Evolutionary conservation across 2,888 invertebrate genomes (phyloP).

Genomic region (Epicampocera succincta): DNA sequence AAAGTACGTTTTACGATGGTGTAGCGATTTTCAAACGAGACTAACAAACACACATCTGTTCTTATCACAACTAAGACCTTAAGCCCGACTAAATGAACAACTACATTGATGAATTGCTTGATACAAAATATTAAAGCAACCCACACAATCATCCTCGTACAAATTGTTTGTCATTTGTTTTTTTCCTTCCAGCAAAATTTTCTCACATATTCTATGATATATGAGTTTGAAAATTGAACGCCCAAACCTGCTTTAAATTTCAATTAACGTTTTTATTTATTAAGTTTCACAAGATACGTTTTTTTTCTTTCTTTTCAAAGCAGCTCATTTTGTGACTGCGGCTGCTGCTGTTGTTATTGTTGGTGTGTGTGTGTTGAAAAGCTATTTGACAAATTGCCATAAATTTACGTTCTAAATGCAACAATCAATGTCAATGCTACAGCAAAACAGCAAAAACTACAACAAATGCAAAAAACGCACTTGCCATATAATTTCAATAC

Average conservation of each 20-base stretch:
- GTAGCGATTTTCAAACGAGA: too few relatives aligned
- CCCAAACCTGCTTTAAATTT: conserved; percentile 60
- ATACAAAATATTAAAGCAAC: too few relatives aligned
- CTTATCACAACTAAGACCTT: too few relatives aligned
- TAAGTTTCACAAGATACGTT: conserved; percentile 8
- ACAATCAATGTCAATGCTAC: conserved; percentile 67
- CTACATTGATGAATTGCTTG: too few relatives aligned
- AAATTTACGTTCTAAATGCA: conserved; percentile 68
- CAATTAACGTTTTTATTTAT: conserved; percentile 53
- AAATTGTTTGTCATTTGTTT: not conserved
- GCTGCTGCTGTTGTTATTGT: not conserved
- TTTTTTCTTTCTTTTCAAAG: conserved; percentile 14
- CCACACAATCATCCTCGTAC: conserved; percentile 8
- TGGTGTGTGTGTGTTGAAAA: conserved; percentile 34
- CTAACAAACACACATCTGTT: too few relatives aligned
- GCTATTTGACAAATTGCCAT: conserved; percentile 68
- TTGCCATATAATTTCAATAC: conserved; percentile 39
- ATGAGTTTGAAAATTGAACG: conserved; percentile 43
- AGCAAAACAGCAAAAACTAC: not conserved
- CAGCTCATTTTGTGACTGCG: not conserved
- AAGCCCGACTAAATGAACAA: too few relatives aligned
- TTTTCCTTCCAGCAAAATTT: conserved; percentile 1
- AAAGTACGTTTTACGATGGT: too few relatives aligned
- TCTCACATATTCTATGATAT: conserved; percentile 40
- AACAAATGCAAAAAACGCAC: conserved; percentile 25